Percentiles rank a stretch among this genome's conserved stretches.
These are phyloP conservation scores for Eufriesea mexicana DNA, from an alignment of 1,140 invertebrate genomes.

Conservation along the genomic window DNA sequence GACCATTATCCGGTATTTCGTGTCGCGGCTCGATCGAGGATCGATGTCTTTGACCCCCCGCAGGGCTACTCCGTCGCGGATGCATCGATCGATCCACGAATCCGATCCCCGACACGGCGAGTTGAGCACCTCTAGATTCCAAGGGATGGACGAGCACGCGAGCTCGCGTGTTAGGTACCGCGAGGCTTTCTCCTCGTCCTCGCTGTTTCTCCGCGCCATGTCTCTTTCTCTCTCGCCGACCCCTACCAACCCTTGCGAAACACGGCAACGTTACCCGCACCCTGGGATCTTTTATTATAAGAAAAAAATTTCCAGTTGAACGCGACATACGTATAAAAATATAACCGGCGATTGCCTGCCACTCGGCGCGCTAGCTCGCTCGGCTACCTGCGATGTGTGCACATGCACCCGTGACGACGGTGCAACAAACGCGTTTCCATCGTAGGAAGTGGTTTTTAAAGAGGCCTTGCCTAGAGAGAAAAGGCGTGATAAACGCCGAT, in stretches of 20 bases:
- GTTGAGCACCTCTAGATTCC: conserved; percentile 76
- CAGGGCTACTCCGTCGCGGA: not conserved
- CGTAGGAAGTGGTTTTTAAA: conserved; percentile 47
- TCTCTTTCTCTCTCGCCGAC: conserved; percentile 33
- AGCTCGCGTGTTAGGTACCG: conserved; percentile 77
- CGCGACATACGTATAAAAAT: conserved; percentile 63
- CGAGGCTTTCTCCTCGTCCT: conserved; percentile 50
- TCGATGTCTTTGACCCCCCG: conserved; percentile 31
- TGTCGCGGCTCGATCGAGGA: not conserved
- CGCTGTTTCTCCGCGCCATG: conserved; percentile 16
- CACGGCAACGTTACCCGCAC: conserved; percentile 38
- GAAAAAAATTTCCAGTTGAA: conserved; percentile 70
- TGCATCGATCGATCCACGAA: not conserved
- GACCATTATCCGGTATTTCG: not conserved
- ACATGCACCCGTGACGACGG: conserved; percentile 62
- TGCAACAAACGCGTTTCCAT: conserved; percentile 47
- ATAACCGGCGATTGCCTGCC: conserved; percentile 53
- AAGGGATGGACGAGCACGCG: conserved; percentile 79
- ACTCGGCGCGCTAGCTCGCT: conserved; percentile 24
- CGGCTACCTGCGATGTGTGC: conserved; percentile 41
- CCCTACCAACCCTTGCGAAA: conserved; percentile 55
- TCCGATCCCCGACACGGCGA: conserved; percentile 5
- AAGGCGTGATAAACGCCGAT: conserved; percentile 41
- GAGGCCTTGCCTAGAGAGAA: conserved; percentile 24
- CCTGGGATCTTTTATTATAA: conserved; percentile 73